Percentiles rank a stretch among this genome's conserved stretches.
Conservation (phyloP, 2,797 vertebrate species). For the Cyclopterus lumpus region DNA sequence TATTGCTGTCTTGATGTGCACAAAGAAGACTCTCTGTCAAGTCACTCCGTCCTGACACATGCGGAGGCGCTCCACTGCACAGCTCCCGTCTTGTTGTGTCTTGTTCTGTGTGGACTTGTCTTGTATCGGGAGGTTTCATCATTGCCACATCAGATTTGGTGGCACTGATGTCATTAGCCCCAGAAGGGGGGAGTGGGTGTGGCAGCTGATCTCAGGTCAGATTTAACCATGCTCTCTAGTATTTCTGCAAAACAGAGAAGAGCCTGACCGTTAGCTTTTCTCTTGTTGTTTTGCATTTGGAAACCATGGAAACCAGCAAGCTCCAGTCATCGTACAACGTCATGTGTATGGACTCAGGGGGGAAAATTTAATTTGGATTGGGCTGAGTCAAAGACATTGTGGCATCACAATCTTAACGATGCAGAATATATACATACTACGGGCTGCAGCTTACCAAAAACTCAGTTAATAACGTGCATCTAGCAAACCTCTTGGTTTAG, state of each 20-base stretch:
- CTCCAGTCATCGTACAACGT: background rate
- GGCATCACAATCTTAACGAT: background rate
- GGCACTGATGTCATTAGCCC: constrained; percentile 44
- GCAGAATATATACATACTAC: background rate
- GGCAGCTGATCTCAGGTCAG: constrained; percentile 42
- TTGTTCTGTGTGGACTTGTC: constrained; percentile 28
- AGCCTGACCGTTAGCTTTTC: background rate
- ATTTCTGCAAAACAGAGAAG: constrained; percentile 14
- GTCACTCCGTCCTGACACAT: constrained; percentile 5
- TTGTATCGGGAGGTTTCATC: constrained; percentile 38
- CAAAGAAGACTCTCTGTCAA: constrained; percentile 50
- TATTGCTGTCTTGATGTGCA: constrained; percentile 16
- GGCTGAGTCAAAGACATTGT: background rate
- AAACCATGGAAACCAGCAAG: constrained; percentile 19
- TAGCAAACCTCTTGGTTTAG: background rate
- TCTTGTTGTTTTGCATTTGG: constrained; percentile 2
- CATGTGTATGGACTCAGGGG: background rate
- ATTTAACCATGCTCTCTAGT: constrained; percentile 32
- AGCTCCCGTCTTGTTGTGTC: constrained; percentile 27
- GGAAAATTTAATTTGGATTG: background rate
- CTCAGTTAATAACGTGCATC: constrained; percentile 10
- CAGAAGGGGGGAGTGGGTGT: constrained; percentile 7
- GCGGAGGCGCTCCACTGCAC: constrained; percentile 2
- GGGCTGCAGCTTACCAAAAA: background rate
- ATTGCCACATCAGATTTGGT: constrained; percentile 37